Evolutionary conservation across 1,140 invertebrate species (phyloP).

Genomic region (Galendromus occidentalis): DNA sequence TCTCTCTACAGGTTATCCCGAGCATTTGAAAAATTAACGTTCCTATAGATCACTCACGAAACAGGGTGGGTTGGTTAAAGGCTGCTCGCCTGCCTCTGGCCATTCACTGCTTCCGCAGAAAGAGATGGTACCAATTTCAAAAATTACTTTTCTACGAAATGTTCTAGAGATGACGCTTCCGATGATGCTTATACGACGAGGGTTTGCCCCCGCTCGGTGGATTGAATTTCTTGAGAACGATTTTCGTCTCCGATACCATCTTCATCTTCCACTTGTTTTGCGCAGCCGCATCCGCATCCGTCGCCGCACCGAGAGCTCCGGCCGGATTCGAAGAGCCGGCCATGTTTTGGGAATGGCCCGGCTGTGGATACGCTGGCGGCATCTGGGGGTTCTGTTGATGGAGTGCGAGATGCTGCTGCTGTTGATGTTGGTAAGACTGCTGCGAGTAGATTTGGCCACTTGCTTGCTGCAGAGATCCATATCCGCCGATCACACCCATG

Average conservation of each 20-base stretch:
- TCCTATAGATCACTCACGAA: too few relatives aligned
- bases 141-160: too few relatives aligned
- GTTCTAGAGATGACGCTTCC: not conserved
- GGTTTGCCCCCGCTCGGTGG: not conserved
- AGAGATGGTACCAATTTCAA: too few relatives aligned
- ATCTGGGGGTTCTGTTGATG: not conserved
- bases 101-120: too few relatives aligned
- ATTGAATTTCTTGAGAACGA: conserved; percentile 7
- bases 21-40: too few relatives aligned
- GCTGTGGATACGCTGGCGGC: too few relatives aligned
- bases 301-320: not conserved
- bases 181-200: not conserved
- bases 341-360: too few relatives aligned
- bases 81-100: too few relatives aligned
- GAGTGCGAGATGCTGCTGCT: not conserved
- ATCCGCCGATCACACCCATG: too few relatives aligned
- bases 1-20: too few relatives aligned
- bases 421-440: not conserved
- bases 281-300: not conserved
- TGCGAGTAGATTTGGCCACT: not conserved
- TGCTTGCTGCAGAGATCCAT: not conserved
- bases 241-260: conserved; percentile 5
- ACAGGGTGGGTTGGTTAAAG: too few relatives aligned
- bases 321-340: too few relatives aligned
- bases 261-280: conserved; percentile 8